These are phyloP conservation scores for Dioctria linearis DNA, from an alignment of 2,888 invertebrate genomes.

Conservation along the genomic window DNA sequence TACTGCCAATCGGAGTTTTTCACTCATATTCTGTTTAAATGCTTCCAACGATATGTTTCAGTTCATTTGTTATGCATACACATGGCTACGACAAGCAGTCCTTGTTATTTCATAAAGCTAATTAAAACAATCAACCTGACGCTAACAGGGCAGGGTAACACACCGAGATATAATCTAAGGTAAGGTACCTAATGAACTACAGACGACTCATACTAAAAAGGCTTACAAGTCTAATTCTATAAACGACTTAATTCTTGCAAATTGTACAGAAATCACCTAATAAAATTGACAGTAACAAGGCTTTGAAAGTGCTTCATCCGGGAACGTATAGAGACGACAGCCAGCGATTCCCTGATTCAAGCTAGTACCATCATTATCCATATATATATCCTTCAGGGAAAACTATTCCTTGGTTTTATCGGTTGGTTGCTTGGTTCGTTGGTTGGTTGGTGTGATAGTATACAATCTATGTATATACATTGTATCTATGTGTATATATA, in stretches of 20 bases:
- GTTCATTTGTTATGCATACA: no score
- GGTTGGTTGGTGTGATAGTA: not conserved
- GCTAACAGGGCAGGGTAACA: not conserved
- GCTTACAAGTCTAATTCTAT: conserved; percentile 41
- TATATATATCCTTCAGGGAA: not conserved
- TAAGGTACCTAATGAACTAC: not conserved
- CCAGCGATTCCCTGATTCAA: not conserved
- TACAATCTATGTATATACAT: not conserved
- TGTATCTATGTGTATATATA: no score
- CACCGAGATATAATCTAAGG: conserved; percentile 8
- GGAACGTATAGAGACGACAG: not conserved
- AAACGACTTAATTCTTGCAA: conserved; percentile 47
- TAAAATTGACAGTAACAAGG: conserved; percentile 48
- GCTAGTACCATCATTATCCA: no score
- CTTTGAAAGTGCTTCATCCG: conserved; percentile 19
- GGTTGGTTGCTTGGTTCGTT: not conserved
- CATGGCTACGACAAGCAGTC: no score
- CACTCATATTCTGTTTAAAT: no score
- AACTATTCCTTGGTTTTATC: conserved; percentile 45
- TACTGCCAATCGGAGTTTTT: no score
- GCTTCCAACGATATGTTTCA: no score
- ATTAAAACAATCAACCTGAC: conserved; percentile 22
- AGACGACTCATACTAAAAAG: not conserved
- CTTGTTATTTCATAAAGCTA: not conserved
- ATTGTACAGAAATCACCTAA: conserved; percentile 47